Percentiles rank a stretch among this genome's conserved stretches.
Conservation (phyloP, 2,888 invertebrate species). For the Venusia cambrica region DNA sequence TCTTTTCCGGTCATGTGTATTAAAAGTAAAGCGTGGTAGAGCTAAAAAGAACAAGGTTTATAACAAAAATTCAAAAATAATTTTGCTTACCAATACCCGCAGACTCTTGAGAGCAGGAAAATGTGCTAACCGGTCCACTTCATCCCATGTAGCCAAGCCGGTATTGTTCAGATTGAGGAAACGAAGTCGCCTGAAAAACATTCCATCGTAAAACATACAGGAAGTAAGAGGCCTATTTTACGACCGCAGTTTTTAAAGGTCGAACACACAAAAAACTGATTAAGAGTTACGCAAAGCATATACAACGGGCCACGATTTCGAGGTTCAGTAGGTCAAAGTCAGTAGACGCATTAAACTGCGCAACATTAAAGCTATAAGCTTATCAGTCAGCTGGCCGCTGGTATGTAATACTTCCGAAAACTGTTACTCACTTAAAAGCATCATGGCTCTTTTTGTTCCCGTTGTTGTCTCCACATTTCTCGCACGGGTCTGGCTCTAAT, state of each 20-base stretch:
- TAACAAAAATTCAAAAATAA: no score
- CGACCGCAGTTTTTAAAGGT: conserved; percentile 21
- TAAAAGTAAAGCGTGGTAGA: no score
- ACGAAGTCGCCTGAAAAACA: conserved; percentile 82
- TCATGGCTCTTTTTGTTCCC: conserved; percentile 82
- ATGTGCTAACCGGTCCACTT: conserved; percentile 91
- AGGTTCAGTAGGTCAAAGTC: conserved; percentile 63
- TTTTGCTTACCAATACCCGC: conserved; percentile 86
- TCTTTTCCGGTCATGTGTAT: conserved; percentile 44
- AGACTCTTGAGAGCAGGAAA: conserved; percentile 92
- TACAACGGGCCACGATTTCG: conserved; percentile 36
- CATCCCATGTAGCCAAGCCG: conserved; percentile 91
- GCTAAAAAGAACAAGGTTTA: no score
- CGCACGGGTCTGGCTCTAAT: conserved; percentile 82
- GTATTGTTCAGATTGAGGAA: conserved; percentile 93
- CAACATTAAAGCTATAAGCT: conserved; percentile 21
- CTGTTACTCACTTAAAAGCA: conserved; percentile 77
- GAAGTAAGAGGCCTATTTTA: conserved; percentile 15
- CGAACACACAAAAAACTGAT: conserved; percentile 26
- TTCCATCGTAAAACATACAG: conserved; percentile 31
- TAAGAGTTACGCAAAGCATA: conserved; percentile 31
- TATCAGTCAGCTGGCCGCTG: conserved; percentile 24
- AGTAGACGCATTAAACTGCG: conserved; percentile 41
- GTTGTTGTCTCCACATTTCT: conserved; percentile 70
- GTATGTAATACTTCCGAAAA: conserved; percentile 19